These are phyloP conservation scores for Drosophila tripunctata DNA, from an alignment of 2,888 invertebrate genomes.

Conservation along the genomic window DNA sequence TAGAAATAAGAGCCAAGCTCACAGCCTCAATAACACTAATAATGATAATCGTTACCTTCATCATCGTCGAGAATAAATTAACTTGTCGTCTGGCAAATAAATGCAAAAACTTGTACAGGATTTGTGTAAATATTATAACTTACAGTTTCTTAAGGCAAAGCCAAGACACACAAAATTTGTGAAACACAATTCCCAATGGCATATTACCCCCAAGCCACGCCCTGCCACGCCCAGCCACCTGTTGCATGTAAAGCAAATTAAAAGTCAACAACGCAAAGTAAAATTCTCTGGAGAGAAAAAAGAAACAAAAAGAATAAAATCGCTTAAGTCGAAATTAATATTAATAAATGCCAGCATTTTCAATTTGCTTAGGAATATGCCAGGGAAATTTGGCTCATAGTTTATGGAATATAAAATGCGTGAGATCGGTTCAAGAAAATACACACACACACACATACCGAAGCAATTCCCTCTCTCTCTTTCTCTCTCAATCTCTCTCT, in stretches of 20 bases:
- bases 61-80: constrained; percentile 56
- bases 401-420: constrained; percentile 38
- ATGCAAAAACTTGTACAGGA: constrained; percentile 23
- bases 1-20: background rate
- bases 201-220: background rate
- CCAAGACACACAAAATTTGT: constrained; percentile 12
- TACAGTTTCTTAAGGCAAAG: constrained; percentile 59
- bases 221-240: constrained; percentile 39
- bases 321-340: constrained; percentile 68
- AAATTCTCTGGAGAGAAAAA: constrained; percentile 21
- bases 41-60: constrained; percentile 10
- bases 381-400: constrained; percentile 4
- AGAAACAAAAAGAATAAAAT: constrained; percentile 8
- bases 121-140: constrained; percentile 61
- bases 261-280: constrained; percentile 68
- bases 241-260: constrained; percentile 61
- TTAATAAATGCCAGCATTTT: constrained; percentile 67
- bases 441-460: background rate
- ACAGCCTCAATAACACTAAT: constrained; percentile 38
- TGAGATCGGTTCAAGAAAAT: constrained; percentile 35
- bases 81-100: constrained; percentile 58
- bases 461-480: constrained; percentile 12
- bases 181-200: constrained; percentile 24
- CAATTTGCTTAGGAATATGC: constrained; percentile 36
- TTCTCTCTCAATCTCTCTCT: no score